Evolutionary conservation across 2,888 invertebrate species (phyloP), one percentile per base, ranked within the genome.

Genomic region (Orchestes rusci): DNA sequence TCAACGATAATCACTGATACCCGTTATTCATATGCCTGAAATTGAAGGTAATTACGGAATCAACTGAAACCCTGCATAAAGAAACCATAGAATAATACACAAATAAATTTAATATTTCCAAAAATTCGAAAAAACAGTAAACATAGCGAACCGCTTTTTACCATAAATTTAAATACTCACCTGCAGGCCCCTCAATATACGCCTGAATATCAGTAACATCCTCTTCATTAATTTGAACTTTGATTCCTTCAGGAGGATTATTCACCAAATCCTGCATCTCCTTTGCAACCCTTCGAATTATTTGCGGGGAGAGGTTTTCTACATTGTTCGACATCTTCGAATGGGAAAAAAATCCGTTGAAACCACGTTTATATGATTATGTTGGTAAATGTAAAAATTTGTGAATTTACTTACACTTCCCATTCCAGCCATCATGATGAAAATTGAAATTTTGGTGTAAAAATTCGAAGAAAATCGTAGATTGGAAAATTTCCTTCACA

Each of bases 161-260:
- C n/a, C n/a, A n/a, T n/a, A n/a, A n/a, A n/a, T n/a, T n/a, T n/a
- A n/a, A n/a, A n/a, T n/a, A 16, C 32, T 48, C 57, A 68, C 66
- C 65, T 54, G 65, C 61, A 45, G 94, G 95, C 1, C 95, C 95
- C 58, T 91, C 90, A 62, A 95, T 87, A 53, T 81, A 77, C 13
- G 94, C 94, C 64, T 91, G 86, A 60, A 95, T 90, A 68, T 94
- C 91, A 31, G 93, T 91, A 48, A 96, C 82, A 70, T 96, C 93
- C 64, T 90, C 84, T 56, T 94, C 94, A 62, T 92, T 92, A 52
- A 91, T 75, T 66, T 82, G 76, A 57, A 94, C 80, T 73, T 88
- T 84, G 55, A 95, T 84, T 54, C 94, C 95, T 73, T 95, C 91
- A 42, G 91, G 89, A 53, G 94, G 89, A 59, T 79, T 77, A 53